Conservation (phyloP, 2,113 vertebrate genomes). For the Sebastes fasciatus region DNA sequence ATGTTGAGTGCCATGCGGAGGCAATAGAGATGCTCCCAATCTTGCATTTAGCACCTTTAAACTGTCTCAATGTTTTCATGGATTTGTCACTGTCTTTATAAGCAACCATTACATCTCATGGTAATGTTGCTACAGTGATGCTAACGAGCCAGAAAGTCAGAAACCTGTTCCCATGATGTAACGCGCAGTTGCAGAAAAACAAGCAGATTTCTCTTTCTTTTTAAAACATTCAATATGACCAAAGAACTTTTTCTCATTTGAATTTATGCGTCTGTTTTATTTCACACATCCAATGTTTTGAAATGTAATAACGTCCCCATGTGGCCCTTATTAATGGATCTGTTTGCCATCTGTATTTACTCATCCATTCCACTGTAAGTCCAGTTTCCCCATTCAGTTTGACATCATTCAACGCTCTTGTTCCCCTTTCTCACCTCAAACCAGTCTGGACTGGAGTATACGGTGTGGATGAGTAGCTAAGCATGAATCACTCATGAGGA, state of each 20-base stretch:
- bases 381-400: slow-evolving; percentile 33
- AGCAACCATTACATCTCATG: not conserved
- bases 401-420: slow-evolving; percentile 33
- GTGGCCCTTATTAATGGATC: slow-evolving; percentile 5
- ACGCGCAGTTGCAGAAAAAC: not conserved
- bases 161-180: not conserved
- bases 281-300: slow-evolving; percentile 7
- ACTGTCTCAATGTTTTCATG: not conserved
- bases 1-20: no score
- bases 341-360: slow-evolving; percentile 19
- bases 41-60: no score
- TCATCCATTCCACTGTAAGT: not conserved
- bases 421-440: slow-evolving; percentile 51
- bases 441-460: slow-evolving; percentile 60
- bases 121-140: not conserved
- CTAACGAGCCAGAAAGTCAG: not conserved
- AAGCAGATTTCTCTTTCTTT: not conserved
- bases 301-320: not conserved
- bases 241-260: not conserved
- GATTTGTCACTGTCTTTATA: slow-evolving; percentile 9
- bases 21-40: no score
- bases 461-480: slow-evolving; percentile 48
- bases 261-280: not conserved
- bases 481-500: slow-evolving; percentile 65
- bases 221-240: no score